Evolutionary conservation across 2,797 vertebrate genomes (phyloP).

Genomic region (Heterohyrax brucei): DNA sequence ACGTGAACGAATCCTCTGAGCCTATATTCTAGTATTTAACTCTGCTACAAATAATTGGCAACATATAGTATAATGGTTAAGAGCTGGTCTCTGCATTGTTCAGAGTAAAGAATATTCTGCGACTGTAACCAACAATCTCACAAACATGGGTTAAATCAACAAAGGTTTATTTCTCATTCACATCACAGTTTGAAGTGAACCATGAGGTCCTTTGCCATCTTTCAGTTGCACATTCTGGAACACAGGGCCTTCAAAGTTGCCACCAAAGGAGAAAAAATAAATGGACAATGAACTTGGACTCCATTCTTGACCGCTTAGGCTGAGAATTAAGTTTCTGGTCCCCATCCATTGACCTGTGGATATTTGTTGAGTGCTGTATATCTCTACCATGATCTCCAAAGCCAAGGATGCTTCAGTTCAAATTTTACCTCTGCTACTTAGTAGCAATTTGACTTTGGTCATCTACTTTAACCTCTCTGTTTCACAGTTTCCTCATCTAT

Average conservation of each 20-base stretch:
- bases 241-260: neutral
- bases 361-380: neutral
- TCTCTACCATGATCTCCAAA: neutral
- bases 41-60: neutral
- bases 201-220: neutral
- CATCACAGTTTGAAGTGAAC: neutral
- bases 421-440: neutral
- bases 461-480: neutral
- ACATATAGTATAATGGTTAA: accelerated
- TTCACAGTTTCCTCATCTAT: neutral
- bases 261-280: neutral
- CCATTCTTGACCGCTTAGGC: neutral
- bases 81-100: neutral
- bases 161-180: no score
- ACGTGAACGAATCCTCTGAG: neutral
- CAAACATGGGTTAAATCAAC: neutral
- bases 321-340: neutral
- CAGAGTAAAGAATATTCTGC: neutral
- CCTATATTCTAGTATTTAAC: no score
- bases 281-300: neutral
- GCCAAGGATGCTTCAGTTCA: neutral
- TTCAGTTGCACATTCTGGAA: neutral
- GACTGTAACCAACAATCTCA: neutral
- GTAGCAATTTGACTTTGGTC: no score
- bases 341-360: accelerated